phyloP scores from a whole-genome alignment of 1,140 invertebrate genomes.

The Neodiprion fabricii region DNA sequence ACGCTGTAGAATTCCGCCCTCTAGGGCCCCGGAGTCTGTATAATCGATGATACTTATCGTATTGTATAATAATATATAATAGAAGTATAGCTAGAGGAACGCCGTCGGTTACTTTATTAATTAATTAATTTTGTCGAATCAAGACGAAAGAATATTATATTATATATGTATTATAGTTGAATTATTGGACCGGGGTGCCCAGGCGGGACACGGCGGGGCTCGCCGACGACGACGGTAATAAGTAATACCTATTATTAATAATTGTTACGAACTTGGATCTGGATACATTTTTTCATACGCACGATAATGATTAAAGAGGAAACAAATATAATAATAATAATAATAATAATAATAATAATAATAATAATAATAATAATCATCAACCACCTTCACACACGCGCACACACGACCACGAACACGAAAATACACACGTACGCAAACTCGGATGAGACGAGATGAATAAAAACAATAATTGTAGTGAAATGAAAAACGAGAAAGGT shows the following conservation, averaged over 20 bases:
- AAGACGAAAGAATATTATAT: no score
- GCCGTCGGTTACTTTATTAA: not conserved
- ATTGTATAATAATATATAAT: not conserved
- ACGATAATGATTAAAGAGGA: not conserved
- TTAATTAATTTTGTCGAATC: slow-evolving; percentile 9
- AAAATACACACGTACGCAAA: not conserved
- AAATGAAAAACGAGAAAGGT: slow-evolving; percentile 26
- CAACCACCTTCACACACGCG: not conserved
- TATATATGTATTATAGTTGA: slow-evolving; percentile 30
- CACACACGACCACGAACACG: not conserved
- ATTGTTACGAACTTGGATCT: slow-evolving; percentile 35
- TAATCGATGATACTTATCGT: not conserved
- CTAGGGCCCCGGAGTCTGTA: not conserved
- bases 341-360: not conserved
- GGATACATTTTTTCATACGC: slow-evolving; percentile 16
- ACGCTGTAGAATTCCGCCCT: not conserved
- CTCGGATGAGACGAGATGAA: not conserved
- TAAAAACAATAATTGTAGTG: slow-evolving; percentile 5
- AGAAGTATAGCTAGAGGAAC: not conserved
- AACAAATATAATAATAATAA: not conserved
- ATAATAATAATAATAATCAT: not conserved
- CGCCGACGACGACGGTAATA: slow-evolving; percentile 20
- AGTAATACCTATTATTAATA: slow-evolving; percentile 32
- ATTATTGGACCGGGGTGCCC: slow-evolving; percentile 28
- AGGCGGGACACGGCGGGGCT: slow-evolving; percentile 19